These are phyloP conservation scores for Chrysochloris asiatica DNA, from an alignment of 2,113 vertebrate species.

Conservation along the genomic window DNA sequence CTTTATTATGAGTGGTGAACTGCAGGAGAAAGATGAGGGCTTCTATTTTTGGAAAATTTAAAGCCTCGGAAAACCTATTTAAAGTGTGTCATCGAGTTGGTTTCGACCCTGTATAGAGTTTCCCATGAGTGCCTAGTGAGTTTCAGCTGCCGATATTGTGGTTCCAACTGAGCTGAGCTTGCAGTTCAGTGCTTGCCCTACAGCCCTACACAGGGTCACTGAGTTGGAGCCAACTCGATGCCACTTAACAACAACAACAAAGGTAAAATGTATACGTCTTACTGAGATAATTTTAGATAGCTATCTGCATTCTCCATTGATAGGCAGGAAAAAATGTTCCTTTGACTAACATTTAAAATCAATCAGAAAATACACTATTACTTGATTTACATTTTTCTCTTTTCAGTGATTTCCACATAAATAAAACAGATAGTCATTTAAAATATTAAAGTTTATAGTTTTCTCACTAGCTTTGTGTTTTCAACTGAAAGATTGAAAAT, in stretches of 20 bases:
- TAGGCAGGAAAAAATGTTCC: constrained; percentile 37
- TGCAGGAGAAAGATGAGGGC: too few relatives aligned
- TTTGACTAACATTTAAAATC: neutral
- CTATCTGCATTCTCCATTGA: neutral
- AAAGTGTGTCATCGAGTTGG: too few relatives aligned
- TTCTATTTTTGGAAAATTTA: too few relatives aligned
- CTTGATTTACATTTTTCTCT: constrained; percentile 44
- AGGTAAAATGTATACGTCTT: neutral
- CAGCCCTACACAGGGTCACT: too few relatives aligned
- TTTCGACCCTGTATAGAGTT: too few relatives aligned
- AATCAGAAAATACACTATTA: constrained; percentile 34
- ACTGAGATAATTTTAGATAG: constrained; percentile 29
- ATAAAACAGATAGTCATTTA: constrained; percentile 20
- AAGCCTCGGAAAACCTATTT: too few relatives aligned
- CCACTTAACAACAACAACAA: too few relatives aligned
- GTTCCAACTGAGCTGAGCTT: too few relatives aligned
- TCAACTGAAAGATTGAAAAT: neutral
- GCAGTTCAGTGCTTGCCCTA: too few relatives aligned
- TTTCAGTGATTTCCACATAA: constrained; percentile 46
- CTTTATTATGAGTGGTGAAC: neutral
- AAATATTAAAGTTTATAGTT: constrained; percentile 36
- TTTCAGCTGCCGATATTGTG: too few relatives aligned
- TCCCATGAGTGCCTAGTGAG: too few relatives aligned
- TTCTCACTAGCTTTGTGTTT: neutral
- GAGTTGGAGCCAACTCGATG: too few relatives aligned